These are phyloP conservation scores for Morpho helenor DNA, from an alignment of 2,888 invertebrate genomes.

Conservation along the genomic window DNA sequence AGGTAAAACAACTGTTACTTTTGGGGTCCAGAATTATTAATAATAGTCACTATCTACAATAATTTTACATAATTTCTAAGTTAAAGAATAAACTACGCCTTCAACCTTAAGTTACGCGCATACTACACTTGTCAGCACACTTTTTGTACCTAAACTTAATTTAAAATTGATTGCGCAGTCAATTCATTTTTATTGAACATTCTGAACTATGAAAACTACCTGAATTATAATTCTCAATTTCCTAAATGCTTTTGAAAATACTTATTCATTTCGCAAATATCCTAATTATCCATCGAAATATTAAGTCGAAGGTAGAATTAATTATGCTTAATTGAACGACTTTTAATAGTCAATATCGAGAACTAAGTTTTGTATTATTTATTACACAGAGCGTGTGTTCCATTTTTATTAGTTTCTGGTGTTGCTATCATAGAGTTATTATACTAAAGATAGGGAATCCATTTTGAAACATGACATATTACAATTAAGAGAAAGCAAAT, in stretches of 20 bases:
- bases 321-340: not conserved
- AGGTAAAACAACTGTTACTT: constrained; percentile 19
- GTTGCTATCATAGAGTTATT: too few species aligned
- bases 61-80: constrained; percentile 3
- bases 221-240: constrained; percentile 8
- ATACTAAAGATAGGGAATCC: too few species aligned
- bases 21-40: constrained; percentile 16
- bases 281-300: constrained; percentile 4
- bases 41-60: constrained; percentile 21
- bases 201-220: constrained; percentile 19
- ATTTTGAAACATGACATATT: too few species aligned
- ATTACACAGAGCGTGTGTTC: too few species aligned
- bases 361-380: too few species aligned
- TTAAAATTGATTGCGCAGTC: not conserved
- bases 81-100: not conserved
- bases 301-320: constrained; percentile 12
- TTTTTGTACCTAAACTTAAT: too few species aligned
- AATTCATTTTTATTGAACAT: constrained; percentile 2
- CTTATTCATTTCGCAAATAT: constrained; percentile 10
- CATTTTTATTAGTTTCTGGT: too few species aligned
- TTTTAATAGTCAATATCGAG: too few species aligned
- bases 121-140: too few species aligned
- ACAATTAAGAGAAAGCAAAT: too few species aligned
- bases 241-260: constrained; percentile 4
- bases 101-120: not conserved